Evolutionary conservation across 2,113 vertebrate genomes (phyloP), one percentile per base, ranked within the genome.

Genomic region (Pimephales promelas): DNA sequence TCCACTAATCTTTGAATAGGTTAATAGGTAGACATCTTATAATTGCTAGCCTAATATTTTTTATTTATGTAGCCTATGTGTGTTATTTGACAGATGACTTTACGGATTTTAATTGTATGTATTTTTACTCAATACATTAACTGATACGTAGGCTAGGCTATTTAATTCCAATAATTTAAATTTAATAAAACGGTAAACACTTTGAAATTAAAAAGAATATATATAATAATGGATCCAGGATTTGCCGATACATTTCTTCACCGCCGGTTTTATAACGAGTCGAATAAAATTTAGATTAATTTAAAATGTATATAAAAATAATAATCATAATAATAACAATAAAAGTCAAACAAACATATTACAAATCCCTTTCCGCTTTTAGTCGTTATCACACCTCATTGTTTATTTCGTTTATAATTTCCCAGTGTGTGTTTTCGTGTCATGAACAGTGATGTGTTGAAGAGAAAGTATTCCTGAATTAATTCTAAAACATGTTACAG

Each of bases 401-500:
- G 3, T 74, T 31, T 31, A 31, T 20, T 20, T 31, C 16, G 11
- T 9, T 20, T 20, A 54, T 74, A 11, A 52, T 74, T 52, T 52
- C 1, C 3, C 28, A 7, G 8, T 70, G 18, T 34, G 72, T 54
- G 47, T 31, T 1, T 75, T 22, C 45, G 26, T 26, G 45, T 22
- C 18, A 76, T 5, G 34, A 26, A 10, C 56, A 18, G 6, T 16
- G 28, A 40, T 2, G 5, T 2, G 20, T 6, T 14, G 10, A 43
- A 43, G 7, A 2, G 5, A 54, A 61, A 24, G 5, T 43, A 45
- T 45, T 43, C 22, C 11, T 26, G n/a, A 16, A 76, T 76, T n/a
- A 77, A 36, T 14, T 77, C 40, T 43, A 45, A 61, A 78, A 28
- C 45, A 45, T 61, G 76, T 62, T 28, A 45, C 76, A 79, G 40